phyloP scores from a whole-genome alignment of 2,888 invertebrate genomes.

The Operophtera brumata region DNA sequence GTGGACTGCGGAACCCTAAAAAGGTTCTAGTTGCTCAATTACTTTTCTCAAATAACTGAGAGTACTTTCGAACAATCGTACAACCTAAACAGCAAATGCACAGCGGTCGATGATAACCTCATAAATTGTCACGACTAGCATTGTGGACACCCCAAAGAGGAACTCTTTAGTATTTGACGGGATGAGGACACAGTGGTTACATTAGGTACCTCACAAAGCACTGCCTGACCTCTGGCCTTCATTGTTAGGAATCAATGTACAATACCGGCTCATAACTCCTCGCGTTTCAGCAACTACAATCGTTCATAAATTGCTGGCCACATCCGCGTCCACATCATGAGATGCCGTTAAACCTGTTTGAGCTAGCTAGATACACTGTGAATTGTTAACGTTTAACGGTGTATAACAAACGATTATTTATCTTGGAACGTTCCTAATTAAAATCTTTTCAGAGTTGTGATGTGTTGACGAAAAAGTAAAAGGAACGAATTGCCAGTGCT shows the following conservation, averaged over 20 bases:
- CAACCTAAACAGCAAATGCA: too few relatives aligned
- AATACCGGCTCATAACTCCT: conserved; percentile 38
- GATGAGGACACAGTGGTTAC: conserved; percentile 62
- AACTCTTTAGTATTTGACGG: conserved; percentile 19
- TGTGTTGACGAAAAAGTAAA: neutral
- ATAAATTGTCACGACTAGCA: conserved; percentile 1
- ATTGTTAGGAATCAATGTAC: conserved; percentile 57
- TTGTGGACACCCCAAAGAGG: conserved; percentile 16
- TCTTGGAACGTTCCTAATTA: conserved; percentile 7
- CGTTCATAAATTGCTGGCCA: conserved; percentile 49
- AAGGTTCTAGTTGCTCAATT: too few relatives aligned
- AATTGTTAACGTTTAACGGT: conserved; percentile 54
- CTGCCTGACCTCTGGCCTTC: conserved; percentile 57
- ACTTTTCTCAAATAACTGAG: too few relatives aligned
- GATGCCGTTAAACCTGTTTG: conserved; percentile 55
- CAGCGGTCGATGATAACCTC: neutral
- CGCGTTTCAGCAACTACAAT: conserved; percentile 43
- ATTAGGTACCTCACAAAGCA: conserved; percentile 51
- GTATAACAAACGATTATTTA: conserved; percentile 22
- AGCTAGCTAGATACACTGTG: conserved; percentile 34
- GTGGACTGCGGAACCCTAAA: too few relatives aligned
- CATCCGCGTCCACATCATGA: conserved; percentile 50
- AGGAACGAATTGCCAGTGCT: conserved; percentile 19
- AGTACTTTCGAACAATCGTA: too few relatives aligned
- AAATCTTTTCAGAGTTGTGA: conserved; percentile 4